phyloP scores from a whole-genome alignment of 1,140 invertebrate species.

The Chlorops oryzae region DNA sequence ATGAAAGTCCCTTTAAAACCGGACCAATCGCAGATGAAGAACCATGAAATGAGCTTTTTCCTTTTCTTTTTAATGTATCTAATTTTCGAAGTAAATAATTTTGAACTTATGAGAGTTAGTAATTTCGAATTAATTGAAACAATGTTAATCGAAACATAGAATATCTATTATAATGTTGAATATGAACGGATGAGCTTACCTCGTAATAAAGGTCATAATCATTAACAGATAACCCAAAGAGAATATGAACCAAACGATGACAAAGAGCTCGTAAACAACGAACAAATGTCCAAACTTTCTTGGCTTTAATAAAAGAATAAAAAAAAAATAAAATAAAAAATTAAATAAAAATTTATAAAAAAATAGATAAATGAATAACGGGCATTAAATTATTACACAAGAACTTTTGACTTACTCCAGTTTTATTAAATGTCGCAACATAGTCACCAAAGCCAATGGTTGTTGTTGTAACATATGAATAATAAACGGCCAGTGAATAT shows the following conservation, averaged over 20 bases:
- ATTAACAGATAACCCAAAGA: constrained; percentile 86
- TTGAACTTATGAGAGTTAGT: constrained; percentile 1
- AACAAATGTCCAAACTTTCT: constrained; percentile 41
- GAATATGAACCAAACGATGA: constrained; percentile 76
- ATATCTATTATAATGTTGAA: too few species aligned
- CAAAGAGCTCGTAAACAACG: constrained; percentile 45
- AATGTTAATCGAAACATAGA: too few species aligned
- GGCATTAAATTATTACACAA: background rate
- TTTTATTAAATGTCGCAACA: constrained; percentile 59
- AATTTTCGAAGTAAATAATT: constrained; percentile 2
- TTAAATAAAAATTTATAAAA: background rate
- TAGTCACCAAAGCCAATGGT: constrained; percentile 94
- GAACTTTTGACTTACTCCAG: constrained; percentile 51
- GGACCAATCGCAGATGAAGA: too few species aligned
- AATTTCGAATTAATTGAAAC: too few species aligned
- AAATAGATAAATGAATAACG: background rate
- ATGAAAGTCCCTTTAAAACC: too few species aligned
- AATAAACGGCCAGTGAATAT: constrained; percentile 86
- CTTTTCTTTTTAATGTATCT: background rate
- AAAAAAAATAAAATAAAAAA: background rate
- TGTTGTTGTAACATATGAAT: constrained; percentile 84
- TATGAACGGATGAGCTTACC: too few species aligned
- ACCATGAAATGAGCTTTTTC: too few species aligned
- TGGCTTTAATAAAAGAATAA: constrained; percentile 18
- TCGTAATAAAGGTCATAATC: constrained; percentile 81